These are phyloP conservation scores for Lophotis ruficrista DNA, from an alignment of 2,113 vertebrate species.

Conservation along the genomic window DNA sequence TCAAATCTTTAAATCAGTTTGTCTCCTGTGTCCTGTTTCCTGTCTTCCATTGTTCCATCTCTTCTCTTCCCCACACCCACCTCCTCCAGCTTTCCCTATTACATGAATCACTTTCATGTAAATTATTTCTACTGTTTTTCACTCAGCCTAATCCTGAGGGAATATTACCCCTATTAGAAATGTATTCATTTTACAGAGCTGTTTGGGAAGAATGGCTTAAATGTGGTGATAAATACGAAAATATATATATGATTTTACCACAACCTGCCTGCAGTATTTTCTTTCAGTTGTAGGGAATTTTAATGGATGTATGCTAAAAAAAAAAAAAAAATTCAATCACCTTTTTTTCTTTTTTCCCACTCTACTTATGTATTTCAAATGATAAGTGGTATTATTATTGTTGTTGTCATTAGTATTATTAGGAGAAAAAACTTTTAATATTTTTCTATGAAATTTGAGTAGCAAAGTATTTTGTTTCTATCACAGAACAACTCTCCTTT, in stretches of 20 bases:
- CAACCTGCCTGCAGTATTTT: slow-evolving; percentile 44
- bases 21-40: slow-evolving; percentile 69
- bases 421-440: background rate
- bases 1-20: slow-evolving; percentile 28
- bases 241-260: slow-evolving; percentile 46
- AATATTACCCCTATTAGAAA: slow-evolving; percentile 33
- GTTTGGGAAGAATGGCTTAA: slow-evolving; percentile 55
- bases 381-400: background rate
- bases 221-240: slow-evolving; percentile 51
- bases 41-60: slow-evolving; percentile 66
- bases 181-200: slow-evolving; percentile 30
- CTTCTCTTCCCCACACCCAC: slow-evolving; percentile 14
- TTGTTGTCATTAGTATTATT: background rate
- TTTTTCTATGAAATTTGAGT: background rate
- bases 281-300: slow-evolving; percentile 63
- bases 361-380: slow-evolving; percentile 23
- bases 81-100: slow-evolving; percentile 39
- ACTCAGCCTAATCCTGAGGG: background rate
- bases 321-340: no score
- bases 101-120: slow-evolving; percentile 27
- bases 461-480: background rate
- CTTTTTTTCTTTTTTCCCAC: background rate
- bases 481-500: background rate
- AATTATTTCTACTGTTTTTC: slow-evolving; percentile 37
- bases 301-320: background rate